phyloP scores from a whole-genome alignment of 2,113 vertebrate genomes.

The Felis chaus region DNA sequence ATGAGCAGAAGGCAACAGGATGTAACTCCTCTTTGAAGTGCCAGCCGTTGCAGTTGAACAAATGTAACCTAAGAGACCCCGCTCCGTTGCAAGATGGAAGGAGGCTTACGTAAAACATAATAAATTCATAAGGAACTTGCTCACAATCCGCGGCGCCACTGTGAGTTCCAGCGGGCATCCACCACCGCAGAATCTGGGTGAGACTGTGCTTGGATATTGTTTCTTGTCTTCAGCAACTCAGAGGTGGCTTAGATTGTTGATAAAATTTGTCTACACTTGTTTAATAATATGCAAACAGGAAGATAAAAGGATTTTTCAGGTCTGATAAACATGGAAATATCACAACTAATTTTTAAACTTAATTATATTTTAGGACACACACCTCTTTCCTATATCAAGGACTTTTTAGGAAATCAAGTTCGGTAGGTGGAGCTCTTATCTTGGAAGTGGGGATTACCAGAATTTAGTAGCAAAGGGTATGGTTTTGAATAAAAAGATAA shows the following conservation, averaged over 20 bases:
- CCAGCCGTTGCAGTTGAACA: background rate
- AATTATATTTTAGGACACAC: background rate
- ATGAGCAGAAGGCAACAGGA: background rate
- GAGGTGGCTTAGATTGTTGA: background rate
- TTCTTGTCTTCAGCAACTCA: background rate
- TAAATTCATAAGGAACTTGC: slow-evolving; percentile 34
- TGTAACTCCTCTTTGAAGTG: background rate
- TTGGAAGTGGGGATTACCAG: background rate
- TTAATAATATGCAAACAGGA: background rate
- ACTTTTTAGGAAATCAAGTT: background rate
- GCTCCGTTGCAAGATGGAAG: background rate
- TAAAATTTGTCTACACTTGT: background rate
- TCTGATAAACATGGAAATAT: background rate
- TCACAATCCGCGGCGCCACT: background rate
- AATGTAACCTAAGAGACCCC: background rate
- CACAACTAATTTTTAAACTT: background rate
- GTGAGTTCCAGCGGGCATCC: background rate
- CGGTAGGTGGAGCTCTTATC: slow-evolving; percentile 6
- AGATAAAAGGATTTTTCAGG: background rate
- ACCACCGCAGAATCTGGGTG: background rate
- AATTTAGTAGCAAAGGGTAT: background rate
- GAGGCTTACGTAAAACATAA: background rate
- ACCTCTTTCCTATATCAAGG: background rate
- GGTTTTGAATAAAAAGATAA: slow-evolving; percentile 26
- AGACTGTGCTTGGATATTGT: background rate